phyloP scores from a whole-genome alignment of 2,797 vertebrate species.

The Siniperca undulata region DNA sequence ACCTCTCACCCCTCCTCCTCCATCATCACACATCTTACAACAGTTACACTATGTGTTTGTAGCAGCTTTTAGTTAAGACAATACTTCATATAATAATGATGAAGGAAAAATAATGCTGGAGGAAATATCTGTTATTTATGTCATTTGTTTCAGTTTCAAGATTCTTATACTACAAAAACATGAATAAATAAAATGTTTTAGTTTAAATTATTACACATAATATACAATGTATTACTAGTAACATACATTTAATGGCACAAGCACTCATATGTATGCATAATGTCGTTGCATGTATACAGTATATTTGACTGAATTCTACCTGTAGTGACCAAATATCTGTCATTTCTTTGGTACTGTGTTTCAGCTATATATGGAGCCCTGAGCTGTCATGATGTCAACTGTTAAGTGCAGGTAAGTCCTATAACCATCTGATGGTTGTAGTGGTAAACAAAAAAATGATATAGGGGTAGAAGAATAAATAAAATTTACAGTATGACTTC shows the following conservation, averaged over 20 bases:
- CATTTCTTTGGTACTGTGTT: slow-evolving; percentile 21
- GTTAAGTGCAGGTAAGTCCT: slow-evolving; percentile 20
- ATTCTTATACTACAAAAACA: not conserved
- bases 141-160: not conserved
- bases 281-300: not conserved
- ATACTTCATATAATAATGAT: not conserved
- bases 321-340: slow-evolving; percentile 11
- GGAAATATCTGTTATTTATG: not conserved
- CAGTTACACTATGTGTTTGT: slow-evolving; percentile 4
- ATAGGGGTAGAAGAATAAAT: not conserved
- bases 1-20: not conserved
- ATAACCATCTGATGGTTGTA: not conserved
- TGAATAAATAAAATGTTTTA: not conserved
- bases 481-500: not conserved
- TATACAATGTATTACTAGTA: not conserved
- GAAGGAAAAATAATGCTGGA: too few species aligned
- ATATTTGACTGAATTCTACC: not conserved
- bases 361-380: slow-evolving; percentile 15
- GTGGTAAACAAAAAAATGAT: not conserved
- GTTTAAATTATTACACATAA: not conserved
- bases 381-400: not conserved
- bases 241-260: not conserved
- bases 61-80: not conserved
- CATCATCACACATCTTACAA: slow-evolving; percentile 23
- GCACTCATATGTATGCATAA: not conserved